phyloP scores from a whole-genome alignment of 2,797 vertebrate genomes.

The Gymnodraco acuticeps region DNA sequence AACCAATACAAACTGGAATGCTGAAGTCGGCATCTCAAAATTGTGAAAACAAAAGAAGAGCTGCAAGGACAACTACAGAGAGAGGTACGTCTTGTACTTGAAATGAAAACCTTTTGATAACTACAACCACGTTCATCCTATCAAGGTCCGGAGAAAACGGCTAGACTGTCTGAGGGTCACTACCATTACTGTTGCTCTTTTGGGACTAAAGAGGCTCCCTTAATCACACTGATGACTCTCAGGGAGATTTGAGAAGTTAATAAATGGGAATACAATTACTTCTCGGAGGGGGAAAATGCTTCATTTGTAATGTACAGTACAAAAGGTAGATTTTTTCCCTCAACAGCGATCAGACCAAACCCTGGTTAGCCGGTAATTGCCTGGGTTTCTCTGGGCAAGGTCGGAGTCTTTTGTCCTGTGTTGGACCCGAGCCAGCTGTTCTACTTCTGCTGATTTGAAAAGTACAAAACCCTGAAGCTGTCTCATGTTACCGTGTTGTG shows the following conservation, averaged over 20 bases:
- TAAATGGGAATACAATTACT: slow-evolving; percentile 50
- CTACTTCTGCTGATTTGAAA: slow-evolving; percentile 68
- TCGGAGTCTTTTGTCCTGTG: slow-evolving; percentile 59
- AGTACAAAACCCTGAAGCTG: slow-evolving; percentile 59
- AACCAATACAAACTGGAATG: slow-evolving; percentile 47
- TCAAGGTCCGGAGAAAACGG: slow-evolving; percentile 35
- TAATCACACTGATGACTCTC: slow-evolving; percentile 63
- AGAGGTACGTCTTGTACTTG: slow-evolving; percentile 11
- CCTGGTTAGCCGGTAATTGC: slow-evolving; percentile 71
- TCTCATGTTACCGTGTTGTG: slow-evolving; percentile 61
- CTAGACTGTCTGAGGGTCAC: slow-evolving; percentile 22
- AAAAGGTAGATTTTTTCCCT: slow-evolving; percentile 41
- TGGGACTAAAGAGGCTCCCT: slow-evolving; percentile 27
- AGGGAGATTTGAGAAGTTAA: slow-evolving; percentile 42
- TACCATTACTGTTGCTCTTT: slow-evolving; percentile 31
- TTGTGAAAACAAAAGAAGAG: slow-evolving; percentile 13
- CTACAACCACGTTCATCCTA: slow-evolving; percentile 9
- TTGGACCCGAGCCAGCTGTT: slow-evolving; percentile 70
- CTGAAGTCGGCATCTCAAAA: slow-evolving; percentile 27
- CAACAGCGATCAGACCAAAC: slow-evolving; percentile 53
- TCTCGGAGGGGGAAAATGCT: slow-evolving; percentile 49
- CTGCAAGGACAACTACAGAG: background rate
- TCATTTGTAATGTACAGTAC: slow-evolving; percentile 62
- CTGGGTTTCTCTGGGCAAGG: slow-evolving; percentile 39
- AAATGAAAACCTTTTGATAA: slow-evolving; percentile 24